Conservation (phyloP, 2,888 invertebrate species). For the Amiota minor region DNA sequence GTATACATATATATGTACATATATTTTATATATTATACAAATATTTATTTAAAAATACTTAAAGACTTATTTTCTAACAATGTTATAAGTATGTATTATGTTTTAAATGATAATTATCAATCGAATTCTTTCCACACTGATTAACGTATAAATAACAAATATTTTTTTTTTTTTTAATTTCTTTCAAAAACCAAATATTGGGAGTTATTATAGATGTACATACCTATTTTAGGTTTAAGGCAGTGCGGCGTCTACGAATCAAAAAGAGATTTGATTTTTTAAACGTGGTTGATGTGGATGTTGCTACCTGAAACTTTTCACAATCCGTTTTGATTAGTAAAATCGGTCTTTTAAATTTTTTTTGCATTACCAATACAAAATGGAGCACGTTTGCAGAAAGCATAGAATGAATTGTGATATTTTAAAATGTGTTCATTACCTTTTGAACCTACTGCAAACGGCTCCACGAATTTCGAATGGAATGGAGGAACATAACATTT, state of each 20-base stretch:
- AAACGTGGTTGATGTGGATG: constrained; percentile 46
- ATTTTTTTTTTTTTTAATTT: too few relatives aligned
- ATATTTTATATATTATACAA: too few relatives aligned
- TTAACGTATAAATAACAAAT: too few relatives aligned
- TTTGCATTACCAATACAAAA: constrained; percentile 26
- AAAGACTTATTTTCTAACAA: too few relatives aligned
- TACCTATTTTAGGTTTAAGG: constrained; percentile 44
- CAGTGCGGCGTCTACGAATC: background rate
- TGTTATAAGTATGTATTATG: too few relatives aligned
- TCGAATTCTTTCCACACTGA: too few relatives aligned
- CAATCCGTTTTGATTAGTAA: constrained; percentile 51
- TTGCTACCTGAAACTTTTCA: constrained; percentile 49
- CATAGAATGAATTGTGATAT: background rate
- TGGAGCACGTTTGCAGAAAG: constrained; percentile 30
- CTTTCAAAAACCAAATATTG: too few relatives aligned
- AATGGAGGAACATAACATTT: constrained; percentile 33
- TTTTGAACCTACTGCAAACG: constrained; percentile 41
- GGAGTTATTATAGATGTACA: constrained; percentile 54
- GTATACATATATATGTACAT: too few relatives aligned
- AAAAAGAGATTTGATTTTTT: constrained; percentile 8
- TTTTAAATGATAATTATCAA: too few relatives aligned
- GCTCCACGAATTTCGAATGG: constrained; percentile 42
- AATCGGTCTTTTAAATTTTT: constrained; percentile 19
- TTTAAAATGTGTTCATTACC: constrained; percentile 35
- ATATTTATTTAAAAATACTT: too few relatives aligned